Base-by-base conservation (phyloP, 2,888 invertebrate species). In the Tetropium fuscum region DNA sequence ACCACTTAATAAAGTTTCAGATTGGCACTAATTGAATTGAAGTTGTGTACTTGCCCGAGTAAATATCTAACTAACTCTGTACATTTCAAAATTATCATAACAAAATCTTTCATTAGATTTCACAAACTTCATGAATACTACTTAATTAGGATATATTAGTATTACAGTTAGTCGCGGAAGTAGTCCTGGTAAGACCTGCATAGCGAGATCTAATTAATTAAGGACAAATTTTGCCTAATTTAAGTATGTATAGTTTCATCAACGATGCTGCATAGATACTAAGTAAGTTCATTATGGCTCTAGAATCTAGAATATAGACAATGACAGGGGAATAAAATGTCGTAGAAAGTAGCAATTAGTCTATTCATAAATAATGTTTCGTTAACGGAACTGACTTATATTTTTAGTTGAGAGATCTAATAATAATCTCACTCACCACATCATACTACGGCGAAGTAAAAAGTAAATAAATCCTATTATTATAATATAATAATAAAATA, bases 1-100 rank as follows among this genome's bases (percentile, higher is more conserved):
- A 69, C 72, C 72, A 73, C 72, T 74, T 74, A 73, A 72, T 74
- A 72, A 74, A 73, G 68, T 73, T 73, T 59, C 70, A 69, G 74
- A 74, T 73, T 74, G 74, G 73, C 74, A 73, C 70, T 71, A 74
- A 75, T 73, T 74, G 71, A 69, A 72, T 73, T 72, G 71, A 60
- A 58, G 65, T 67, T 68, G 63, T 65, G 58, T 63, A 65, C 47
- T 58, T 56, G 60, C 48, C 48, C 45, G 53, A 41, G 58, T 58
- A 57, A 43, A 59, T 54, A 54, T 43, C 36, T 38, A 13, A 30
- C 20, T 57, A 18, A 25, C 11, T 18, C 16, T 1, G 20, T 40
- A 32, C 19, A 56, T 48, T 22, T 36, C 38, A 41, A 27, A 25
- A 38, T 49, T 49, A 49, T 16, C 16, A 56, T 30, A 49, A 49